Evolutionary conservation across 2,888 invertebrate species (phyloP).

Genomic region (Plebejus argus): DNA sequence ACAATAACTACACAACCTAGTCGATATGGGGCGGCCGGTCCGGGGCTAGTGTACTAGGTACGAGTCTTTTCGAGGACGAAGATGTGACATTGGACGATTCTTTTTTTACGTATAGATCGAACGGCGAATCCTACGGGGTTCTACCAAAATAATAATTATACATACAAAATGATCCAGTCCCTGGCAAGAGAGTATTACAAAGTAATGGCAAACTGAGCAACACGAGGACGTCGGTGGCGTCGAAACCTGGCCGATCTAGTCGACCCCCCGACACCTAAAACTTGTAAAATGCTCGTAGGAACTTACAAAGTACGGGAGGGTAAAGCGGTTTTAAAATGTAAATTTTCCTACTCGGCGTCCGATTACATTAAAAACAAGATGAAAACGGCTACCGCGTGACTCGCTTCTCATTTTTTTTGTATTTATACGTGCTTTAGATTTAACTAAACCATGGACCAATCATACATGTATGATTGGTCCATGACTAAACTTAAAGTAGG

Average conservation of each 20-base stretch:
- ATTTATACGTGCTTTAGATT: background rate
- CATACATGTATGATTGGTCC: too few species aligned
- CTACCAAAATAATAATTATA: constrained; percentile 57
- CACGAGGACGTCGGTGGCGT: background rate
- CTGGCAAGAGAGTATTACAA: constrained; percentile 79
- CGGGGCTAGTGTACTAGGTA: constrained; percentile 72
- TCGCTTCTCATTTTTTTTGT: constrained; percentile 14
- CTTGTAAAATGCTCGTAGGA: constrained; percentile 36
- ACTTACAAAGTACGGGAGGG: constrained; percentile 22
- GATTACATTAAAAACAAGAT: background rate
- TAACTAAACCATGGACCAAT: too few species aligned
- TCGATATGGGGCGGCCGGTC: constrained; percentile 56
- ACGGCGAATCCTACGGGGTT: constrained; percentile 53
- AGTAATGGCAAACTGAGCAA: constrained; percentile 51
- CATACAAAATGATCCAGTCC: constrained; percentile 49
- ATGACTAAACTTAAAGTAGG: background rate
- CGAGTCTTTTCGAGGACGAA: constrained; percentile 79
- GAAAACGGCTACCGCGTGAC: constrained; percentile 4
- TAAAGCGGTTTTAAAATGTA: constrained; percentile 7
- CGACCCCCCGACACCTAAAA: background rate
- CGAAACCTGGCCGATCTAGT: background rate
- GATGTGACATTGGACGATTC: constrained; percentile 77
- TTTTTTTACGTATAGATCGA: constrained; percentile 56
- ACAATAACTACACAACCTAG: constrained; percentile 67
- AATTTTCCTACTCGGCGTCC: background rate